These are phyloP conservation scores for Plutella xylostella DNA, from an alignment of 2,888 invertebrate species.

Conservation along the genomic window DNA sequence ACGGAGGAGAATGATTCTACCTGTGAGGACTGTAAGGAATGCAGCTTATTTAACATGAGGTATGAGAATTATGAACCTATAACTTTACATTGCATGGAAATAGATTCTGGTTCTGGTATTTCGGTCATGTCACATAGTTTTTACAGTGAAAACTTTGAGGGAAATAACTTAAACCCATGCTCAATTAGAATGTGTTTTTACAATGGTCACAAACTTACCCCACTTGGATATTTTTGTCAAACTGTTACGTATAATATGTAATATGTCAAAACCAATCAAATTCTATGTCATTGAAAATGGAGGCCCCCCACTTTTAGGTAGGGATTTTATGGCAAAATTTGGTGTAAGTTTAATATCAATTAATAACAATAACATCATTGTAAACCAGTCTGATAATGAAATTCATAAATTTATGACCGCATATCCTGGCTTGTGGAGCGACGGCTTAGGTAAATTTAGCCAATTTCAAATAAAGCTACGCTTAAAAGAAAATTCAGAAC, in stretches of 20 bases:
- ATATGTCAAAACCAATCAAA: constrained; percentile 10
- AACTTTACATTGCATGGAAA: constrained; percentile 14
- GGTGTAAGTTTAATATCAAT: constrained; percentile 8
- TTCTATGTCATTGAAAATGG: constrained; percentile 19
- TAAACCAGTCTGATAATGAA: constrained; percentile 3
- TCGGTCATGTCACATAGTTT: constrained; percentile 16
- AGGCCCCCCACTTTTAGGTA: constrained; percentile 15
- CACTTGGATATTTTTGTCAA: constrained; percentile 14
- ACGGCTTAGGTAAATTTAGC: constrained; percentile 17
- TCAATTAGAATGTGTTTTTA: constrained; percentile 20
- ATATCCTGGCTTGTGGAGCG: constrained; percentile 14
- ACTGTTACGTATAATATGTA: constrained; percentile 12
- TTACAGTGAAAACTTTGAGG: constrained; percentile 10
- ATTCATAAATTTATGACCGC: constrained; percentile 3
- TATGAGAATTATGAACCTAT: constrained; percentile 16
- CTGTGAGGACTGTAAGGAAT: constrained; percentile 13
- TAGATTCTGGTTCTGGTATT: constrained; percentile 18
- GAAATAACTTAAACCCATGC: constrained; percentile 8
- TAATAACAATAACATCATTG: constrained; percentile 6
- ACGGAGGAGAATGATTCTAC: background rate
- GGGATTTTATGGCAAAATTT: constrained; percentile 18
- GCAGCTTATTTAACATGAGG: constrained; percentile 18
- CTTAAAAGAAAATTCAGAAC: constrained; percentile 17
- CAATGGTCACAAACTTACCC: constrained; percentile 21
- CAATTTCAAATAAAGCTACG: constrained; percentile 14